Conservation (phyloP, 2,797 vertebrate genomes). For the Eulemur coronatus region DNA sequence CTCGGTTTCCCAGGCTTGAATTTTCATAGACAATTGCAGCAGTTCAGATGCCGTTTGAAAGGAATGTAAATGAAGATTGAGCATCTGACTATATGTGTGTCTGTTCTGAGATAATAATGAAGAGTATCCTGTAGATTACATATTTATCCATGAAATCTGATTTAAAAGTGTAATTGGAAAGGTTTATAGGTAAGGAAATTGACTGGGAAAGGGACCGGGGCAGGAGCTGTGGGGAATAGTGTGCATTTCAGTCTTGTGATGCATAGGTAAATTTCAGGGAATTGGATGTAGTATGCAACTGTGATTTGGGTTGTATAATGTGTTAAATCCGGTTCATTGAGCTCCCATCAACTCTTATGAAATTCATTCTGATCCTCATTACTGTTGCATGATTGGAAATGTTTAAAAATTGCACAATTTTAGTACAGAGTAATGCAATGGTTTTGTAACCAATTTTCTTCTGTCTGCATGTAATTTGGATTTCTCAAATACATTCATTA, state of each 20-base stretch:
- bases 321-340: constrained; percentile 58
- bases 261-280: neutral
- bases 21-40: constrained; percentile 71
- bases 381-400: constrained; percentile 71
- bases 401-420: constrained; percentile 65
- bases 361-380: constrained; percentile 61
- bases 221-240: neutral
- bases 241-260: constrained; percentile 43
- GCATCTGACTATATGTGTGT: constrained; percentile 57
- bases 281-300: constrained; percentile 45
- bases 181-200: constrained; percentile 61
- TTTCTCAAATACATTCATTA: constrained; percentile 69
- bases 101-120: constrained; percentile 70
- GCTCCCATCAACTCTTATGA: constrained; percentile 63
- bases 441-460: constrained; percentile 73
- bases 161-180: constrained; percentile 46
- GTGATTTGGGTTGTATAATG: constrained; percentile 62
- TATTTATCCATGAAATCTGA: constrained; percentile 61
- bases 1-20: constrained; percentile 68
- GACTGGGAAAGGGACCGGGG: neutral
- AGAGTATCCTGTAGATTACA: constrained; percentile 65
- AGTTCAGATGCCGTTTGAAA: constrained; percentile 78
- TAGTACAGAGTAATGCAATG: constrained; percentile 59
- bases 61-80: constrained; percentile 72
- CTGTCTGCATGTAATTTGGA: constrained; percentile 71